Conservation (phyloP, 2,888 invertebrate genomes). For the Spicauda simplicius region DNA sequence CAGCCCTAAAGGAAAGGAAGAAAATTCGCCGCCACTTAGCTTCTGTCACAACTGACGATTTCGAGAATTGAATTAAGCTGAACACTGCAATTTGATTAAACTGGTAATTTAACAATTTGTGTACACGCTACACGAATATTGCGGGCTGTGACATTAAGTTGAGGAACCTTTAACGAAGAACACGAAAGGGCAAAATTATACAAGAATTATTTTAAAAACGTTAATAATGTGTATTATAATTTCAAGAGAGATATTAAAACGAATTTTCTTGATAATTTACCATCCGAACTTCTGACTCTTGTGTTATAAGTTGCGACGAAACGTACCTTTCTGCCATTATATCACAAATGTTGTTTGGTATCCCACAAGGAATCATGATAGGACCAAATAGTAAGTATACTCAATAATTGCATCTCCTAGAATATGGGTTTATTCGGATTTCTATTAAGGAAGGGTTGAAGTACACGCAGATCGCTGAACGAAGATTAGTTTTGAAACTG, state of each 20-base stretch:
- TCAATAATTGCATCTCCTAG: too few relatives aligned
- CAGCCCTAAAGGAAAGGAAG: slow-evolving; percentile 64
- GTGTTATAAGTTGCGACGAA: background rate
- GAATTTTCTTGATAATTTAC: background rate
- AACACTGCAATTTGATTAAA: slow-evolving; percentile 13
- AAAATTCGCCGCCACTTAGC: slow-evolving; percentile 63
- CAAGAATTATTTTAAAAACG: slow-evolving; percentile 1
- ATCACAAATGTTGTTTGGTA: background rate
- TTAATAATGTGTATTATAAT: slow-evolving; percentile 1
- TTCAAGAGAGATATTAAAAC: background rate
- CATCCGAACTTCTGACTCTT: background rate
- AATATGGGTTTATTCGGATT: too few relatives aligned
- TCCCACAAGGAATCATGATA: background rate
- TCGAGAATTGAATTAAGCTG: slow-evolving; percentile 19
- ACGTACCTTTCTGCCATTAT: too few relatives aligned
- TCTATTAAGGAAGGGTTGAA: too few relatives aligned
- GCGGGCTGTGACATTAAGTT: background rate
- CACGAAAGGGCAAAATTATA: slow-evolving; percentile 26
- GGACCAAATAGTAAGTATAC: background rate
- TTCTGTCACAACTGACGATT: slow-evolving; percentile 30
- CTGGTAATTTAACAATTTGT: slow-evolving; percentile 15
- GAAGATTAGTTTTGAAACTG: too few relatives aligned
- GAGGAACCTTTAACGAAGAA: slow-evolving; percentile 24
- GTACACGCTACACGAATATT: slow-evolving; percentile 10
- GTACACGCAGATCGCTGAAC: too few relatives aligned